Evolutionary conservation across 2,113 vertebrate species (phyloP).

Genomic region (Istiophorus platypterus): DNA sequence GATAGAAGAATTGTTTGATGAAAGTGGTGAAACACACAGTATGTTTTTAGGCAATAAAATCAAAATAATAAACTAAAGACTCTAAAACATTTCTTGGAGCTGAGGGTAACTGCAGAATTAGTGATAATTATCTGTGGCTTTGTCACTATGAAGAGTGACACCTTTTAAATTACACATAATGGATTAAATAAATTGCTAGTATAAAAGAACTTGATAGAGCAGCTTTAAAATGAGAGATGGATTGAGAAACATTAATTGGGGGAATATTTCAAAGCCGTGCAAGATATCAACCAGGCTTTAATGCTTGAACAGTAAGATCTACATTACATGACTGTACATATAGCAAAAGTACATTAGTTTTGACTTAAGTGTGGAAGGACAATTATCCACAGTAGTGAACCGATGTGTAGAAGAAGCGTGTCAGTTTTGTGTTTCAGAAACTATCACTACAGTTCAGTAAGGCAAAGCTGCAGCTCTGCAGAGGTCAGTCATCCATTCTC

Average conservation of each 20-base stretch:
- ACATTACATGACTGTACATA: neutral
- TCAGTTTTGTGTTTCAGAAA: conserved; percentile 15
- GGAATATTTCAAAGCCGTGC: too few species aligned
- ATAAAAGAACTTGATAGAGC: too few species aligned
- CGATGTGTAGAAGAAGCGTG: neutral
- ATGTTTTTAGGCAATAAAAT: neutral
- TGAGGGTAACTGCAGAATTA: too few species aligned
- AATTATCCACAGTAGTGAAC: neutral
- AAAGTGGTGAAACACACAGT: neutral
- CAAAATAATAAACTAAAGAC: neutral
- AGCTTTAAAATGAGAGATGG: too few species aligned
- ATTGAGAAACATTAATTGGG: too few species aligned
- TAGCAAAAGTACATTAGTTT: neutral
- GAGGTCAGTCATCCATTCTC: conserved; percentile 12
- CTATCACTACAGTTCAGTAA: neutral
- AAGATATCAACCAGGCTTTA: too few species aligned
- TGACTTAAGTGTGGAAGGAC: neutral
- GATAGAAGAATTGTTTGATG: neutral
- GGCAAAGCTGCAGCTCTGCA: neutral
- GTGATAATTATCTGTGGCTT: too few species aligned
- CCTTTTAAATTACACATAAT: too few species aligned
- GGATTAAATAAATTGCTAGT: too few species aligned
- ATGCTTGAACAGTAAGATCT: neutral
- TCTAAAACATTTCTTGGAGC: neutral
- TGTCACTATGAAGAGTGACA: too few species aligned